Conservation (phyloP, 2,888 invertebrate species). For the Agapostemon virescens region DNA sequence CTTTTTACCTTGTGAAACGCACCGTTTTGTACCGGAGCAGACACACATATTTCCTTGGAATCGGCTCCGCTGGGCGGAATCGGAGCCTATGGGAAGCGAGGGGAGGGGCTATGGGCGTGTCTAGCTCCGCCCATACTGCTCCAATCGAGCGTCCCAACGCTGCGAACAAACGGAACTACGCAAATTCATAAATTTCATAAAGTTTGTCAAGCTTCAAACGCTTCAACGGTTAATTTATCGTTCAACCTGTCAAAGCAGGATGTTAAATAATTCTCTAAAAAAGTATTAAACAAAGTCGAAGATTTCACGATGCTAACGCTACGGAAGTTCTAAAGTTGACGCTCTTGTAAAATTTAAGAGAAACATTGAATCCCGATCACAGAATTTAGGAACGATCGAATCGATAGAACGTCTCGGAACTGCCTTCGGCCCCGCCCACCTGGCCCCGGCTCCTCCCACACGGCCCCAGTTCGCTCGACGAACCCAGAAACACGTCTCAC, state of each 20-base stretch:
- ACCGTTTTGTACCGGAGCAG: neutral
- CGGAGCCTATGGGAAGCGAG: neutral
- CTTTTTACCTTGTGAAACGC: neutral
- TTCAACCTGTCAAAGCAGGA: neutral
- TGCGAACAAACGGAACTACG: neutral
- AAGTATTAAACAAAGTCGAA: neutral
- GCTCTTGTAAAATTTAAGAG: neutral
- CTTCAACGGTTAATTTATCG: neutral
- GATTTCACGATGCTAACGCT: too few relatives aligned
- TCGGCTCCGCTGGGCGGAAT: too few relatives aligned
- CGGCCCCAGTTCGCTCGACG: neutral
- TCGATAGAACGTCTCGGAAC: neutral
- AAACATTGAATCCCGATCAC: neutral
- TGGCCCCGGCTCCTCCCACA: neutral
- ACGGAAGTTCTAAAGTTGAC: neutral
- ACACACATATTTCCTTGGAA: neutral
- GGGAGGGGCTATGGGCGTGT: neutral
- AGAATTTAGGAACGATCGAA: neutral
- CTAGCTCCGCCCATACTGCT: neutral
- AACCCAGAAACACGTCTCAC: slow-evolving; percentile 11
- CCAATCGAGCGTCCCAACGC: too few relatives aligned
- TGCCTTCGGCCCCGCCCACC: neutral
- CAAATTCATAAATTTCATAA: neutral
- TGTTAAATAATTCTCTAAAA: neutral
- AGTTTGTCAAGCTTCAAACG: neutral